Conservation (phyloP, 1,140 invertebrate genomes). For the Armadillidium nasatum region DNA sequence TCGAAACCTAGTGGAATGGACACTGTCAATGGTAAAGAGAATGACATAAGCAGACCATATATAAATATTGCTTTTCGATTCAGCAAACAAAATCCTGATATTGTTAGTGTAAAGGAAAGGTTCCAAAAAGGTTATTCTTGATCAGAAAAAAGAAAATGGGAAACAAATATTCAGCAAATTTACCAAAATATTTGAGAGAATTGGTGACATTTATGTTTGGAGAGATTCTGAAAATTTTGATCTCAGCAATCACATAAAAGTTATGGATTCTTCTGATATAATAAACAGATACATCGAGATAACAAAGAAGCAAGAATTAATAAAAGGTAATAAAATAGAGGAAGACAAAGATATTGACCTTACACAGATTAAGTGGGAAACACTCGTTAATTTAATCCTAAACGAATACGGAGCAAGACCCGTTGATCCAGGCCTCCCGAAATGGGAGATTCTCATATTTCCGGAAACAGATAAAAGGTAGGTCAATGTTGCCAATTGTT, state of each 20-base stretch:
- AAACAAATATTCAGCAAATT: background rate
- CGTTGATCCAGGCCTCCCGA: background rate
- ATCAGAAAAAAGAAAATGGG: background rate
- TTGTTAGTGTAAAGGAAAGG: background rate
- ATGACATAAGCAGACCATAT: background rate
- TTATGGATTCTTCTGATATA: background rate
- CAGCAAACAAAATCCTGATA: background rate
- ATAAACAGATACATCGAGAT: background rate
- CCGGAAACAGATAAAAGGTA: background rate
- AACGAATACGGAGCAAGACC: background rate
- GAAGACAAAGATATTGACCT: background rate
- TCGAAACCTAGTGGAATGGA: background rate
- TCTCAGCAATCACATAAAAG: background rate
- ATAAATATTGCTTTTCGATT: background rate
- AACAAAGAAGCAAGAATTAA: background rate
- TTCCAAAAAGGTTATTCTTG: background rate
- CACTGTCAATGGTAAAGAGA: background rate
- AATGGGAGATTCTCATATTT: background rate
- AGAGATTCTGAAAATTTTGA: background rate
- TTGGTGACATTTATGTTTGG: background rate
- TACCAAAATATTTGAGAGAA: background rate
- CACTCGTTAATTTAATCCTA: background rate
- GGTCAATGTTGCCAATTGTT: too few species aligned
- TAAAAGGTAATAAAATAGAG: background rate
- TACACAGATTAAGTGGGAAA: background rate